Base-by-base conservation (phyloP, 1,140 invertebrate genomes). In the Apolygus lucorum region DNA sequence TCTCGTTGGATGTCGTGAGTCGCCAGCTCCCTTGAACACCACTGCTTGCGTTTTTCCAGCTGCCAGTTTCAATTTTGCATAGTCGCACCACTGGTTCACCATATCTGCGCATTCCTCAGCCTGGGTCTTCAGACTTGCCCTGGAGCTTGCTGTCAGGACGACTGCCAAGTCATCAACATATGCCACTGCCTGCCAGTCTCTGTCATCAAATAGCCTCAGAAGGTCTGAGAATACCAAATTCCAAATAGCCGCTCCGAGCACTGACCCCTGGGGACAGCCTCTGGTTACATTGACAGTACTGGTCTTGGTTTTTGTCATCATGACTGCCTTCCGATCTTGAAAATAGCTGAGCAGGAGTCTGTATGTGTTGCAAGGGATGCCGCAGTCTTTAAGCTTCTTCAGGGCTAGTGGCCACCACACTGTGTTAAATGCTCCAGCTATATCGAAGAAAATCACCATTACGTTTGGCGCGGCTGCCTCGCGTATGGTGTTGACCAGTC, bases 211-310 rank as follows among this genome's bases (percentile, higher is more conserved):
- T 4, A 34, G 26, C 22, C 11, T 34, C 24, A 81, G 67, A 1
- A 80, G 68, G 1, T 73, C 74, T 52, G 82, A 77, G 26, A 82
- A 77, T 1, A 80, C 70, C 0, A 81, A 14, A 62, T 81, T 81
- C 78, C 80, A 82, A 0, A 80, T 69, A 0, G 70, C 52, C 0
- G 80, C 78, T 0, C 79, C 79, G 0, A 81, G 68, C 0, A 81
- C 76, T 0, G 79, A 82, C 0, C 80, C 80, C 71, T 82, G 80
- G 0, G 81, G 81, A 42, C 81, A 79, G 0, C 81, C 79, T 72
- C 75, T 77, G 0, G 73, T 77, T 1, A 76, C 70, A 0, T 27
- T 0, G 63, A 76, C 77, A 11, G 8, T 22, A 11, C 4, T 22
- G 8, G 14, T 22, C 54, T 62, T 8, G 8, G 8, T 22, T 11